phyloP scores from a whole-genome alignment of 2,888 invertebrate genomes.

The Melolontha melolontha region DNA sequence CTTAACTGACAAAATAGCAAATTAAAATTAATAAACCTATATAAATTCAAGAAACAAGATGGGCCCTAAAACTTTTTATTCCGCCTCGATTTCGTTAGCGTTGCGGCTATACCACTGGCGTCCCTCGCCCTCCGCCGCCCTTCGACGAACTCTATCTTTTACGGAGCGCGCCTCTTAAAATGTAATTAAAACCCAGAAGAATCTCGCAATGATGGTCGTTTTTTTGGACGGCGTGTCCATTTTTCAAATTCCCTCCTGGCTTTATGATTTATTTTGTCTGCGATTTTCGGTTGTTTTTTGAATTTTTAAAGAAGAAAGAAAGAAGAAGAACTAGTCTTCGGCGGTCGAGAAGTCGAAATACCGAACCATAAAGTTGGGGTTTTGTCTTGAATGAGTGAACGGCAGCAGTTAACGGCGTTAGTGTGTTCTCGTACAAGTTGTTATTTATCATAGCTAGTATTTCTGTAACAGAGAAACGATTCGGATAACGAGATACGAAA shows the following conservation, averaged over 20 bases:
- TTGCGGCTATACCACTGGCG: no score
- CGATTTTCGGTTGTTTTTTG: slow-evolving; percentile 65
- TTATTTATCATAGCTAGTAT: neutral
- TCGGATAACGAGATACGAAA: no score
- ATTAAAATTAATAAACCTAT: slow-evolving; percentile 66
- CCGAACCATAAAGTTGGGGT: slow-evolving; percentile 28
- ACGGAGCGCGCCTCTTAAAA: slow-evolving; percentile 49
- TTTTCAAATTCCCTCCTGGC: slow-evolving; percentile 61
- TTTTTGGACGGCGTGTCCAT: slow-evolving; percentile 55
- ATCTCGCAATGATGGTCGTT: slow-evolving; percentile 53
- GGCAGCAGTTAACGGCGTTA: slow-evolving; percentile 12
- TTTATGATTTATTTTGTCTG: slow-evolving; percentile 67
- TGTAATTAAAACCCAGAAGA: slow-evolving; percentile 61
- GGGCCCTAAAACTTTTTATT: slow-evolving; percentile 47
- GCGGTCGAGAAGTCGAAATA: slow-evolving; percentile 21
- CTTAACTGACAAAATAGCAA: slow-evolving; percentile 52
- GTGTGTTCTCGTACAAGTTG: neutral
- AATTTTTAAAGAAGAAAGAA: slow-evolving; percentile 58
- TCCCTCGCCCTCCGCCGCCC: no score
- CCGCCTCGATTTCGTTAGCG: slow-evolving; percentile 11
- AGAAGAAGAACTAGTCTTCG: slow-evolving; percentile 17
- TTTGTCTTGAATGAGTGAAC: slow-evolving; percentile 29
- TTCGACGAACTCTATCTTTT: slow-evolving; percentile 1
- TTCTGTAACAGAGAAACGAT: neutral
- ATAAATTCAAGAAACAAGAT: slow-evolving; percentile 61